These are phyloP conservation scores for Dipus sagitta DNA, from an alignment of 2,797 vertebrate genomes.

Conservation along the genomic window DNA sequence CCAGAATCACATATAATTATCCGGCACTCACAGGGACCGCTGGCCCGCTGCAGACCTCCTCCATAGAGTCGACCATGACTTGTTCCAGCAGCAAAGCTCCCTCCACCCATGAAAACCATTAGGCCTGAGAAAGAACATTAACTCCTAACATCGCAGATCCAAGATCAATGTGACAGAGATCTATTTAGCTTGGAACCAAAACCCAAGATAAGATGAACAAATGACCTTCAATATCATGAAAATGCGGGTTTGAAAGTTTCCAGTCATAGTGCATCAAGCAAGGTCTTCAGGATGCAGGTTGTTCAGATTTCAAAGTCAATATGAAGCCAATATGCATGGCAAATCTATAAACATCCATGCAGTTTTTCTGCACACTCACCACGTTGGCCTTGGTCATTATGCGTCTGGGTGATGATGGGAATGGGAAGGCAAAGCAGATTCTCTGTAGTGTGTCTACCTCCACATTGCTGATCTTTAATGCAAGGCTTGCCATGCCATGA, in stretches of 20 bases:
- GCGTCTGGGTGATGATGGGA: not conserved
- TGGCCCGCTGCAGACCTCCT: not conserved
- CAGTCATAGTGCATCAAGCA: not conserved
- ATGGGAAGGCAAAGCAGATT: not conserved
- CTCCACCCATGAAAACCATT: not conserved
- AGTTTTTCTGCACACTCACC: not conserved
- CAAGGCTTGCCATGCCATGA: not conserved
- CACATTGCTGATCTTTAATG: not conserved
- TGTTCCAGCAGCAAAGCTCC: not conserved
- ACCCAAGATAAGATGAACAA: not conserved
- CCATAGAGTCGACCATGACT: not conserved
- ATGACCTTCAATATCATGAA: constrained; percentile 1
- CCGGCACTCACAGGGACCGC: not conserved
- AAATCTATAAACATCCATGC: not conserved
- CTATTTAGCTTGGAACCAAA: not conserved
- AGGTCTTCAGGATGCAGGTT: not conserved
- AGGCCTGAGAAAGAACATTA: not conserved
- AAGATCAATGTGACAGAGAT: not conserved
- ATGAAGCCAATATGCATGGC: not conserved
- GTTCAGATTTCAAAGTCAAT: constrained; percentile 6
- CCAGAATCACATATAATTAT: not conserved
- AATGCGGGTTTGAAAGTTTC: not conserved
- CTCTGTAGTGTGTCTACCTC: not conserved
- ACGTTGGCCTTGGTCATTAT: not conserved
- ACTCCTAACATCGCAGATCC: not conserved